A percentile compares a stretch with the other conserved stretches of the same genome.
These are phyloP conservation scores for Notodonta ziczac DNA, from an alignment of 2,888 invertebrate genomes.

Conservation along the genomic window DNA sequence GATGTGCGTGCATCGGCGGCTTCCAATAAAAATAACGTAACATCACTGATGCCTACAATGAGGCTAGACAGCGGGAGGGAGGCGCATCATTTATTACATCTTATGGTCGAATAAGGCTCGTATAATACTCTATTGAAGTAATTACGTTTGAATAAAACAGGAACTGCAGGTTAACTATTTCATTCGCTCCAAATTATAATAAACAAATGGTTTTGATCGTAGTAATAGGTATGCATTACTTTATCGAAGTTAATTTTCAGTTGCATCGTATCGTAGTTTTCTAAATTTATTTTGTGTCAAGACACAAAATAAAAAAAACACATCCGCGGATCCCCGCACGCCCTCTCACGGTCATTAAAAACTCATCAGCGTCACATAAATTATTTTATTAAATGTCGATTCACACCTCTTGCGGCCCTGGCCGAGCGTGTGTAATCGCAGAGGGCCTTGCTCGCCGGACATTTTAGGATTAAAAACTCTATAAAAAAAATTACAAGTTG, in stretches of 20 bases:
- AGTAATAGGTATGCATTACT: too few species aligned
- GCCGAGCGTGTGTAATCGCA: constrained; percentile 61
- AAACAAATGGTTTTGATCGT: too few species aligned
- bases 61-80: constrained; percentile 18
- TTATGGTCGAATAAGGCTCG: constrained; percentile 21
- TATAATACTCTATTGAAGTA: constrained; percentile 25
- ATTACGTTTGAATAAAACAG: constrained; percentile 11
- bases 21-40: constrained; percentile 32
- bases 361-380: constrained; percentile 73
- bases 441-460: constrained; percentile 43
- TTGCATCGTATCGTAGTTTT: too few species aligned
- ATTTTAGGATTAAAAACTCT: constrained; percentile 17
- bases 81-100: constrained; percentile 28
- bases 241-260: too few species aligned
- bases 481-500: neutral
- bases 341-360: constrained; percentile 68
- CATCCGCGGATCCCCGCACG: constrained; percentile 30
- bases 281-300: too few species aligned
- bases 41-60: constrained; percentile 26
- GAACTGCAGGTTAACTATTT: too few species aligned
- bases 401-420: constrained; percentile 71
- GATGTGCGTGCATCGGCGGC: constrained; percentile 62
- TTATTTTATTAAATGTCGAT: constrained; percentile 81
- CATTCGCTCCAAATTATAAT: too few species aligned
- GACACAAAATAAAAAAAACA: constrained; percentile 28